Evolutionary conservation across 1,140 invertebrate genomes (phyloP), one percentile per base, ranked within the genome.

Genomic region (Sycophaga agraensis): DNA sequence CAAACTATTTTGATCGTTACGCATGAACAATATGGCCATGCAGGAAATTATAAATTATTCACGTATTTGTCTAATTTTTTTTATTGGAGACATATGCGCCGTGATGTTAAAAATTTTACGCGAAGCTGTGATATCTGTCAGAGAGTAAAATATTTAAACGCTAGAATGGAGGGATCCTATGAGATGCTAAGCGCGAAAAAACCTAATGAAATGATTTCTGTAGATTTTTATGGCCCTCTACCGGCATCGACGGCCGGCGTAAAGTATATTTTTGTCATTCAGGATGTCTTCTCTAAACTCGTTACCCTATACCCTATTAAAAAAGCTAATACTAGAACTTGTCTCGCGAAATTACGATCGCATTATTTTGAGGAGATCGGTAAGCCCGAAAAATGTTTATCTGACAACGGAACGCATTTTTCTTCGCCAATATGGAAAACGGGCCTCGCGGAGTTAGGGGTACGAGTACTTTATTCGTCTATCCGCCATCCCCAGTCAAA

Each of bases 21-120:
- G n/a, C 75, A 77, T 53, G 17, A 64, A 34, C 59, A 68, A 37
- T 68, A 68, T 40, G 72, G 69, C 0, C 73, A 77, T 63, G 65
- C 68, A 22, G 71, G 73, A 2, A 37, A 46, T 4, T 65, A 63
- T 26, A 75, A 72, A 65, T 51, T 70, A 16, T 64, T 65, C 28
- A 56, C 59, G 26, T 64, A 68, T 31, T 26, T 76, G 4, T 61
- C 35, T n/a, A 57, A 68, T 37, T 35, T 61, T 45, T 72, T 70
- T 45, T 73, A 67, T 64, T 68, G 64, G 59, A 31, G 16, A 35
- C 50, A 64, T 1, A 66, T 74, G 58, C 19, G 39, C 0, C 48
- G 37, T 39, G 17, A 46, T 14, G 53, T 73, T 0, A 66, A 31
- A 31, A 31, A 6, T 6, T 6, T 31, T 31, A 11, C 11, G 11